Evolutionary conservation across 2,888 invertebrate species (phyloP).

Genomic region (Chaetoderma sp.): DNA sequence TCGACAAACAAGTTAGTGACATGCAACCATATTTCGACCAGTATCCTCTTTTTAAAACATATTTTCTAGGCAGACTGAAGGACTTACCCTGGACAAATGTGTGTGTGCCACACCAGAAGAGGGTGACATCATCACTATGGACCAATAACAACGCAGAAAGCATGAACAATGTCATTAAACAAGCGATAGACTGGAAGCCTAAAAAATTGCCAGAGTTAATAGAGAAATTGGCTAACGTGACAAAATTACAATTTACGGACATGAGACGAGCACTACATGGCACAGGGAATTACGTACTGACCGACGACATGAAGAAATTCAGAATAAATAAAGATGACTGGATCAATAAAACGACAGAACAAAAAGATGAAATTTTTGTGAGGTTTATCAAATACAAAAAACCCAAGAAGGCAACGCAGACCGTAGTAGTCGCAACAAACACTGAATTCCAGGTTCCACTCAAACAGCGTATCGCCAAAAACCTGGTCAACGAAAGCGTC

Average conservation of each 20-base stretch:
- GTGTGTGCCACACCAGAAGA: not conserved
- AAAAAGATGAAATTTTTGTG: not conserved
- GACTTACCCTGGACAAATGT: not conserved
- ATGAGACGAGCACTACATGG: constrained; percentile 26
- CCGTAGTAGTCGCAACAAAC: not conserved
- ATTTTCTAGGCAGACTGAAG: not conserved
- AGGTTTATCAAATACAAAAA: not conserved
- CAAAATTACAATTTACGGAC: constrained; percentile 21
- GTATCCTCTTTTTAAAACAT: not conserved
- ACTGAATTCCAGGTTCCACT: not conserved
- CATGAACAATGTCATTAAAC: constrained; percentile 34
- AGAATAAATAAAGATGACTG: not conserved
- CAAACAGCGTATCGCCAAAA: not conserved
- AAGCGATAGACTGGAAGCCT: constrained; percentile 22
- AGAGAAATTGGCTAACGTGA: constrained; percentile 14
- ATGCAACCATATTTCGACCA: not conserved
- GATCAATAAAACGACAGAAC: not conserved
- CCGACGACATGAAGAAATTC: not conserved
- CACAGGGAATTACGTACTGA: constrained; percentile 23
- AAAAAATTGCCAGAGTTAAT: constrained; percentile 22
- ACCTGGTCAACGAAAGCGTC: not conserved
- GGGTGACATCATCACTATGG: constrained; percentile 15
- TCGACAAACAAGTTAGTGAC: not conserved
- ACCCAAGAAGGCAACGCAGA: not conserved
- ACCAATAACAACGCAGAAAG: constrained; percentile 37